phyloP scores from a whole-genome alignment of 2,797 vertebrate genomes.

The Xenopus petersii region DNA sequence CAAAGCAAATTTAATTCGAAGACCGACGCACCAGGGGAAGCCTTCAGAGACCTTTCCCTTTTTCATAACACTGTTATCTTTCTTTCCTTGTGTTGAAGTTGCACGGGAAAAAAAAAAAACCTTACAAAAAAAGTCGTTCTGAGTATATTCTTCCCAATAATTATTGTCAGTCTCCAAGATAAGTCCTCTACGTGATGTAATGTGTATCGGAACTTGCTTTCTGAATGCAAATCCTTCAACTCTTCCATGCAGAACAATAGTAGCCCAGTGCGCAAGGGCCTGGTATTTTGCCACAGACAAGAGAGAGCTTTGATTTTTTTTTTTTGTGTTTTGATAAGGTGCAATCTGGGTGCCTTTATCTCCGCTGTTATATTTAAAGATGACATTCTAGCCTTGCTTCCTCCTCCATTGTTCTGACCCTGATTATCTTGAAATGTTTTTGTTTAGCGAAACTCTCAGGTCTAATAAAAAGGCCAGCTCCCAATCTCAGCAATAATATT shows the following conservation, averaged over 20 bases:
- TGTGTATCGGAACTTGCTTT: slow-evolving; percentile 64
- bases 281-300: slow-evolving; percentile 77
- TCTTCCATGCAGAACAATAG: slow-evolving; percentile 78
- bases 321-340: slow-evolving; percentile 80
- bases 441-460: slow-evolving; percentile 83
- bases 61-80: slow-evolving; percentile 81
- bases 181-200: slow-evolving; percentile 84
- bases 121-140: slow-evolving; percentile 84
- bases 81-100: slow-evolving; percentile 83
- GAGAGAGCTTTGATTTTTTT: slow-evolving; percentile 73
- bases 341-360: slow-evolving; percentile 83
- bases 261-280: slow-evolving; percentile 69
- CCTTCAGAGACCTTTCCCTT: slow-evolving; percentile 72
- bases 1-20: slow-evolving; percentile 75
- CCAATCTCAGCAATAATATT: slow-evolving; percentile 91
- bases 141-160: slow-evolving; percentile 87
- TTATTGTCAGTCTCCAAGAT: slow-evolving; percentile 86
- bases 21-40: slow-evolving; percentile 75
- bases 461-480: slow-evolving; percentile 87
- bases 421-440: slow-evolving; percentile 86
- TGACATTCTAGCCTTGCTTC: slow-evolving; percentile 87
- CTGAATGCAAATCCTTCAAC: slow-evolving; percentile 76
- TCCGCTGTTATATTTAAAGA: slow-evolving; percentile 95
- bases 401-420: slow-evolving; percentile 78
- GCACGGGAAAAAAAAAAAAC: slow-evolving; percentile 82